Evolutionary conservation across 2,113 vertebrate genomes (phyloP).

Genomic region (Orycteropus afer): DNA sequence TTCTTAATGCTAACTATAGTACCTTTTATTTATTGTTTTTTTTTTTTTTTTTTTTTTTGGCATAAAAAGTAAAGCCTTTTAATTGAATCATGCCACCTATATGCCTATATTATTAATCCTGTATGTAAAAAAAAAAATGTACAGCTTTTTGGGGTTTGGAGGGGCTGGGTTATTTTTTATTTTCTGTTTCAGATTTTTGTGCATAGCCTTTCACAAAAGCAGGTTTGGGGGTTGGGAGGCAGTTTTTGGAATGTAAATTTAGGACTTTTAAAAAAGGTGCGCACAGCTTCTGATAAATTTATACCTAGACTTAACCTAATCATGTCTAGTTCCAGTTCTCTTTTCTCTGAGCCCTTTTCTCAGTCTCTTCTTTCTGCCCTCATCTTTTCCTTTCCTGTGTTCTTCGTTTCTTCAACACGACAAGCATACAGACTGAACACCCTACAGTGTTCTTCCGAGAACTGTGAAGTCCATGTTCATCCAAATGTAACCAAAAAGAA

Average conservation of each 20-base stretch:
- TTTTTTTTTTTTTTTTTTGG: slow-evolving; percentile 81
- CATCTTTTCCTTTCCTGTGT: slow-evolving; percentile 72
- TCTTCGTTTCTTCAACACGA: slow-evolving; percentile 76
- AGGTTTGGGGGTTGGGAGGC: slow-evolving; percentile 57
- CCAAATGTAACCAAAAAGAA: slow-evolving; percentile 79
- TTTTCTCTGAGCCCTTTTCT: slow-evolving; percentile 57
- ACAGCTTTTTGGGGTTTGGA: slow-evolving; percentile 79
- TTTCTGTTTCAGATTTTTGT: slow-evolving; percentile 83
- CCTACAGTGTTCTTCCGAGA: slow-evolving; percentile 79
- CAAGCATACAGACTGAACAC: slow-evolving; percentile 79
- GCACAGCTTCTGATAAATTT: slow-evolving; percentile 95
- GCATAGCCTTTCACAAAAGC: slow-evolving; percentile 90
- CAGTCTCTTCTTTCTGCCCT: slow-evolving; percentile 50
- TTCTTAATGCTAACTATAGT: slow-evolving; percentile 91
- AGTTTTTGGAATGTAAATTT: slow-evolving; percentile 92
- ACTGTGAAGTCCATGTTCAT: slow-evolving; percentile 83
- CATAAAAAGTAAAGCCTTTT: slow-evolving; percentile 89
- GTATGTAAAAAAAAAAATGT: slow-evolving; percentile 90
- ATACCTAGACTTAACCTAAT: slow-evolving; percentile 83
- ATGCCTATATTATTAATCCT: slow-evolving; percentile 93
- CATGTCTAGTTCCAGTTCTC: slow-evolving; percentile 81
- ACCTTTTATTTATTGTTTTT: slow-evolving; percentile 97
- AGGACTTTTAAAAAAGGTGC: slow-evolving; percentile 93
- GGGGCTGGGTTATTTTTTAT: slow-evolving; percentile 63
- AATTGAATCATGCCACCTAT: slow-evolving; percentile 92